Conservation (phyloP, 1,140 invertebrate species). For the Sminthurides bifidus region DNA sequence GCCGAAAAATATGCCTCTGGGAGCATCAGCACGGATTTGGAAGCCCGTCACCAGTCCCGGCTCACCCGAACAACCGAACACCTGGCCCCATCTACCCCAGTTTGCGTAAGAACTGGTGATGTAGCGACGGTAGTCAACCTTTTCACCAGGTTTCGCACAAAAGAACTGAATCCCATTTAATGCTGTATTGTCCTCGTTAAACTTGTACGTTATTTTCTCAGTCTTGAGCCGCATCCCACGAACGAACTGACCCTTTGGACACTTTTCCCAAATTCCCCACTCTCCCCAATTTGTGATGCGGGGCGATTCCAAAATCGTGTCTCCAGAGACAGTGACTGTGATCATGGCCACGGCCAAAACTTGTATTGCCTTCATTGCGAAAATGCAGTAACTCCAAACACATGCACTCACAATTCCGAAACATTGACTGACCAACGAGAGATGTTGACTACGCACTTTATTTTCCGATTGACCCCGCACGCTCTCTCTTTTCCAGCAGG, state of each 20-base stretch:
- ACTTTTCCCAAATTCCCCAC: conserved; percentile 18
- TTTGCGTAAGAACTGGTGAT: conserved; percentile 9
- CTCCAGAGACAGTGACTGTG: too few relatives aligned
- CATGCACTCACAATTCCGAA: too few relatives aligned
- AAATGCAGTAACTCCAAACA: too few relatives aligned
- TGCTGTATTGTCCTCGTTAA: conserved; percentile 16
- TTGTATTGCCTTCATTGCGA: too few relatives aligned
- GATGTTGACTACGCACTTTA: too few relatives aligned
- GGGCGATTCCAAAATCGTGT: conserved; percentile 11
- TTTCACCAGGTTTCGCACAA: conserved; percentile 10
- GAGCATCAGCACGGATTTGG: conserved; percentile 8
- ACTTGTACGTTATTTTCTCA: conserved; percentile 8
- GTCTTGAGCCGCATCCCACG: conserved; percentile 19
- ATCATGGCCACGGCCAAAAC: too few relatives aligned
- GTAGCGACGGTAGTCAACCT: not conserved
- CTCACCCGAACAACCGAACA: conserved; percentile 3
- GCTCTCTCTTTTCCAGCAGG: too few relatives aligned
- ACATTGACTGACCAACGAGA: too few relatives aligned
- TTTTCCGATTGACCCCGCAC: too few relatives aligned
- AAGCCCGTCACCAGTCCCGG: conserved; percentile 11
- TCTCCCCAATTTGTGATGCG: conserved; percentile 20
- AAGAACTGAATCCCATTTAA: conserved; percentile 22
- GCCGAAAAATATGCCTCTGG: not conserved
- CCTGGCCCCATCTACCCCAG: conserved; percentile 23
- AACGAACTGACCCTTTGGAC: conserved; percentile 4